Base-by-base conservation (phyloP, 2,888 invertebrate genomes). In the Epsilonema sp. region DNA sequence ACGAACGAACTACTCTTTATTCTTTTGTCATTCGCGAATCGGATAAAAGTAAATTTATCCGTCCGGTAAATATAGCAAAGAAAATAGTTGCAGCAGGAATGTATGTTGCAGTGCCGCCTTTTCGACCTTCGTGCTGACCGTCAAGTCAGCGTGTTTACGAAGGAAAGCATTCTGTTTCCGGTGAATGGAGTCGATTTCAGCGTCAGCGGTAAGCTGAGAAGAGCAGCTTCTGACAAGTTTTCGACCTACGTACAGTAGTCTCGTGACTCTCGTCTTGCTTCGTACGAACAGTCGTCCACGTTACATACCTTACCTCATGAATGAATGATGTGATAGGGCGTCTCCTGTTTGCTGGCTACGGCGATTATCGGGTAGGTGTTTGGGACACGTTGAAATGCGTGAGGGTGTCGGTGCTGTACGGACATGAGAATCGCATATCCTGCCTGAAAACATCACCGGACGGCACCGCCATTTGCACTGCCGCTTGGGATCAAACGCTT, bases 151-250 rank as follows among this genome's bases (percentile, higher is more conserved):
- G 77, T 84, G 55, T 97, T 92, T 70, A 78, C 80, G 56, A 92
- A 90, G 71, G 90, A 92, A 65, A 87, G 87, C 67, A 82, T 94
- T 56, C 81, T 97, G 61, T 97, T 97, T 73, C 92, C 90, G 16
- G 85, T 87, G 11, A 94, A 90, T 70, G 84, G 89, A 0, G 90
- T 97, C 38, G 97, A 97, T 70, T 86, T 97, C 68, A 90, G 90
- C 51, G 78, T 89, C 41, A 89, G 89, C 68, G 86, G 82, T 75
- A 61, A 64, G 75, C 65, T 42, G 16, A 31, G 31, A n/a, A n/a
- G n/a, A n/a, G n/a, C n/a, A n/a, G n/a, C n/a, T n/a, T n/a, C n/a
- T n/a, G n/a, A n/a, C n/a, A n/a, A n/a, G n/a, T n/a, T n/a, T n/a
- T n/a, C n/a, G n/a, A n/a, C n/a, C n/a, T n/a, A n/a, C n/a, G n/a